Evolutionary conservation across 2,888 invertebrate genomes (phyloP).

Genomic region (Tuta absoluta): DNA sequence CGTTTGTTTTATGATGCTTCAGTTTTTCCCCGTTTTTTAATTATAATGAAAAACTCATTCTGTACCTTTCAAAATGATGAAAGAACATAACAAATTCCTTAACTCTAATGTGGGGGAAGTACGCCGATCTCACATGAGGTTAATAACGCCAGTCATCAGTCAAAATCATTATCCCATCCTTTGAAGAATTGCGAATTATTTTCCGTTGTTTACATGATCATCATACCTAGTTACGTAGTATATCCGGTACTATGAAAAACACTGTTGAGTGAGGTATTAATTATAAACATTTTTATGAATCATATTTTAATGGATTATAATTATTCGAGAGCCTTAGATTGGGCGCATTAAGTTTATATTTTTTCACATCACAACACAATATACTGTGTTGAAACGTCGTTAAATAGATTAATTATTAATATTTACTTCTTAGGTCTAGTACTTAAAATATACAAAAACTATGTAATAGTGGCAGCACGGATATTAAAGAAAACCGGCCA

Average conservation of each 20-base stretch:
- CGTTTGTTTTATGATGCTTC: no score
- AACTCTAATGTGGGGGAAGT: not conserved
- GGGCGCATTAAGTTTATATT: not conserved
- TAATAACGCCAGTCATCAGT: not conserved
- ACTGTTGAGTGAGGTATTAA: not conserved
- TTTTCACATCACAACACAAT: no score
- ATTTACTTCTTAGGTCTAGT: no score
- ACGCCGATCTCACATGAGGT: not conserved
- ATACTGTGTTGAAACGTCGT: no score
- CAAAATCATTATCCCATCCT: constrained; percentile 8
- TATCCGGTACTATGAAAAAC: constrained; percentile 1
- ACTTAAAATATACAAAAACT: no score
- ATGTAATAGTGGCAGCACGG: no score
- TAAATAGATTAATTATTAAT: no score
- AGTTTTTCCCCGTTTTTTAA: no score
- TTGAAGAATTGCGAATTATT: constrained; percentile 6
- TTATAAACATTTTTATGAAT: not conserved
- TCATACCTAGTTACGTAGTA: constrained; percentile 1
- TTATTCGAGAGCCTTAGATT: not conserved
- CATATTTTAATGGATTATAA: not conserved
- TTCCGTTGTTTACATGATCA: not conserved
- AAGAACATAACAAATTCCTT: not conserved
- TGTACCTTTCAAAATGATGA: not conserved
- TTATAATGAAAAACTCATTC: not conserved
- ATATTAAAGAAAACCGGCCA: no score